phyloP scores from a whole-genome alignment of 2,113 vertebrate species.

The Mirounga angustirostris region DNA sequence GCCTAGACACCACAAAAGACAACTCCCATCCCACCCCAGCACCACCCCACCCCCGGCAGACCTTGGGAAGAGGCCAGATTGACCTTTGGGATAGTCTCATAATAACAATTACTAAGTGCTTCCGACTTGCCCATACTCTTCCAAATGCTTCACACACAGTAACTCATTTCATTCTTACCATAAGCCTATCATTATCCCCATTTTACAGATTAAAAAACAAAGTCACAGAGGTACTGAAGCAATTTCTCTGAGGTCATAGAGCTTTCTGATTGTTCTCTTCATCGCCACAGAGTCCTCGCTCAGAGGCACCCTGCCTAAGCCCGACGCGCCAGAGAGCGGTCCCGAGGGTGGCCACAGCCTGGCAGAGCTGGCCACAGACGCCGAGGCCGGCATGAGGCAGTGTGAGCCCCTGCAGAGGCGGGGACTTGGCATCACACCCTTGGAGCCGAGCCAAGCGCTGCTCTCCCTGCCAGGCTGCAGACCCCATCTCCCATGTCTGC shows the following conservation, averaged over 20 bases:
- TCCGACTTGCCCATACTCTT: background rate
- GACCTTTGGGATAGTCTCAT: background rate
- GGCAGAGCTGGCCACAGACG: background rate
- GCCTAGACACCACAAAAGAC: background rate
- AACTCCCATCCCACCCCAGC: accelerated
- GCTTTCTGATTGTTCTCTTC: background rate
- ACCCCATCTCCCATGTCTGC: background rate
- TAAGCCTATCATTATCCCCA: background rate
- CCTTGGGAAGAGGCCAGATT: background rate
- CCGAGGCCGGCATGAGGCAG: background rate
- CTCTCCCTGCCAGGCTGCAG: background rate
- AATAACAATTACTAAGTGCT: background rate
- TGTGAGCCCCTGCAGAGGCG: background rate
- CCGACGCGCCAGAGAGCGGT: background rate
- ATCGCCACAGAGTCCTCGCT: background rate
- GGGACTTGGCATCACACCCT: background rate
- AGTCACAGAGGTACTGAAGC: background rate
- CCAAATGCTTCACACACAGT: too few species aligned
- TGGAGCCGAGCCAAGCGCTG: background rate
- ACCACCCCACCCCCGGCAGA: background rate
- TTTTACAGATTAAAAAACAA: background rate
- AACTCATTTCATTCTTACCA: background rate
- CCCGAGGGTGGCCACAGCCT: background rate
- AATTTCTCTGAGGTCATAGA: background rate
- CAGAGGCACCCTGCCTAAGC: background rate